Evolutionary conservation across 92 coral and sea anemone genomes (phyloP), one percentile per base, ranked within the genome.

Genomic region (Nematostella vectensis): DNA sequence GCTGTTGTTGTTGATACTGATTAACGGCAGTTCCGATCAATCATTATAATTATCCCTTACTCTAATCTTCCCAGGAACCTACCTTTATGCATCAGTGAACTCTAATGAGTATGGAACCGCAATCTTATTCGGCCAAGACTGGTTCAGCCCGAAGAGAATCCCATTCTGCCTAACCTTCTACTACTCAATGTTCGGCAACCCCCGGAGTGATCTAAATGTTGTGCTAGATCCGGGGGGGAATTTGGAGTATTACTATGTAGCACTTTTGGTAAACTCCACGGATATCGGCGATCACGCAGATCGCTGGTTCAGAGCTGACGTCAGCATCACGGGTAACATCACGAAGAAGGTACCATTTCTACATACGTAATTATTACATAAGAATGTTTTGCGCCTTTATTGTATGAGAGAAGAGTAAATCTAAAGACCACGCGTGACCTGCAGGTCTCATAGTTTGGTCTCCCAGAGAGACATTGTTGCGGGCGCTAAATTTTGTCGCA

Each of bases 251-350:
- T 45, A 11, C 12, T 45, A 45, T 22, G 17, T 22, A 17, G 51
- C 21, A 11, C 18, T 45, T 19, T 6, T 45, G 4, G 51, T 45
- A 6, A 45, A 45, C 21, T 45, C 51, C 23, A 45, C 51, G 21
- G 51, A 45, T 4, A 8, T 6, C 51, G 51, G 51, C 4, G 51
- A 45, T 4, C 21, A 6, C 11, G 18, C 4, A 19, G 51, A 45
- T 45, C 51, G 21, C 4, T 45, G 51, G 51, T 4, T 45, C 9
- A 45, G 51, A 19, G 51, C 11, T 45, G 51, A 45, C 21, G 51
- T 45, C 4, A 4, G 18, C 4, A 8, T 45, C 11, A 45, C 18
- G 23, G 51, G 51, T 4, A 45, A 19, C 18, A 17, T 4, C 9
- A 45, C 12, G 51, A 45, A 45, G 51, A 33, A 33, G 8, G 40